These are phyloP conservation scores for Branchipolynoe longqiensis DNA, from an alignment of 2,888 invertebrate genomes.

Conservation along the genomic window DNA sequence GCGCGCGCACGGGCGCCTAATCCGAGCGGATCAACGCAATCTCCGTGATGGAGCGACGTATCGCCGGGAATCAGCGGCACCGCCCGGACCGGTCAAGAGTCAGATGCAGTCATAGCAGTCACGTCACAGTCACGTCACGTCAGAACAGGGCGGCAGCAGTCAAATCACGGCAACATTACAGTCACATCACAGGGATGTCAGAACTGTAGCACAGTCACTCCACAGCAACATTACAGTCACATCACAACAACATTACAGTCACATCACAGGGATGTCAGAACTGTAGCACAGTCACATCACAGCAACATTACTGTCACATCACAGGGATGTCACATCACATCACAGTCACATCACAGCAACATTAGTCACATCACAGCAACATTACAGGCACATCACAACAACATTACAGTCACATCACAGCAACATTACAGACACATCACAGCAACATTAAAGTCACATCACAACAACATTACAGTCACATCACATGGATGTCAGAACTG, in stretches of 20 bases:
- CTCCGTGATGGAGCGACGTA: slow-evolving; percentile 50
- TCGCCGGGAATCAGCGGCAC: not conserved
- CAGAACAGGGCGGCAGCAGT: not conserved
- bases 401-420: too few species aligned
- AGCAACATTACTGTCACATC: too few species aligned
- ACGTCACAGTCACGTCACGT: not conserved
- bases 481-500: too few species aligned
- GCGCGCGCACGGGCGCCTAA: slow-evolving; percentile 46
- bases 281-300: too few species aligned
- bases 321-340: too few species aligned
- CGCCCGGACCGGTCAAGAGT: not conserved
- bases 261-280: too few species aligned
- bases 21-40: slow-evolving; percentile 46
- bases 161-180: not conserved
- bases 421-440: too few species aligned
- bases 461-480: too few species aligned
- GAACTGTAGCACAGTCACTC: not conserved
- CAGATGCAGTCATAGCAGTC: not conserved
- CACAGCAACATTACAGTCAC: not conserved
- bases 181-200: not conserved
- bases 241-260: not conserved
- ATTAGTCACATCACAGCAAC: too few species aligned
- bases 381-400: too few species aligned
- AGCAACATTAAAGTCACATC: too few species aligned
- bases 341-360: too few species aligned